Conservation (phyloP, 2,888 invertebrate species). For the Mythimna ferrago region DNA sequence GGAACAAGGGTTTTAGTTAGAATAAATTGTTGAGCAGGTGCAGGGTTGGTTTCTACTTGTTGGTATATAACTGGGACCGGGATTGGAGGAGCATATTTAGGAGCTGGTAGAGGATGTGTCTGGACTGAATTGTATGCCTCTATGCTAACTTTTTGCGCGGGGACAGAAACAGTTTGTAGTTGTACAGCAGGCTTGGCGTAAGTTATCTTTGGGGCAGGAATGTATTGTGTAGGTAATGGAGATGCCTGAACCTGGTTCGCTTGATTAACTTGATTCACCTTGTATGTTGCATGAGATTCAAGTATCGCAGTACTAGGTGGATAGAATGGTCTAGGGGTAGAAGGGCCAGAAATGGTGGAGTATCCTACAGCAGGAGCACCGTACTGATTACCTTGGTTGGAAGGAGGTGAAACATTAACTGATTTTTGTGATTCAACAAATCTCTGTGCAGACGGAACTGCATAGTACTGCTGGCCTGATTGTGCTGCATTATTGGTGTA, state of each 20-base stretch:
- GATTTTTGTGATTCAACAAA: constrained; percentile 25
- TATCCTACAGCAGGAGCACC: not conserved
- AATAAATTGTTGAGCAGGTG: constrained; percentile 17
- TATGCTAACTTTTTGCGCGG: constrained; percentile 26
- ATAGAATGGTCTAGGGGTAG: constrained; percentile 19
- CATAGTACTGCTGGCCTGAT: constrained; percentile 14
- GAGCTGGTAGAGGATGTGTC: constrained; percentile 45
- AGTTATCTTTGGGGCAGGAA: constrained; percentile 7
- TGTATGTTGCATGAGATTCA: constrained; percentile 22
- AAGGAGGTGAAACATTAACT: constrained; percentile 5
- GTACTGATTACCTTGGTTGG: constrained; percentile 3
- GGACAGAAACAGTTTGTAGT: constrained; percentile 9
- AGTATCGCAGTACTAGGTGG: constrained; percentile 21
- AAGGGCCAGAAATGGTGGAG: not conserved
- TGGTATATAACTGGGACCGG: constrained; percentile 53
- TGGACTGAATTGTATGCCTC: constrained; percentile 43
- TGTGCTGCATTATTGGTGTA: constrained; percentile 21
- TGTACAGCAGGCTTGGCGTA: constrained; percentile 25
- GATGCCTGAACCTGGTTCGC: constrained; percentile 4
- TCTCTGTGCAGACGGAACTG: constrained; percentile 8
- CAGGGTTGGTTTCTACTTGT: constrained; percentile 3
- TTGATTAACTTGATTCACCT: no score
- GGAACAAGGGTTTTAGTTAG: constrained; percentile 11
- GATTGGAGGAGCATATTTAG: constrained; percentile 43
- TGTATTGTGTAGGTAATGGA: constrained; percentile 4